These are phyloP conservation scores for Lasioglossum baleicum DNA, from an alignment of 1,140 invertebrate species.

Conservation along the genomic window DNA sequence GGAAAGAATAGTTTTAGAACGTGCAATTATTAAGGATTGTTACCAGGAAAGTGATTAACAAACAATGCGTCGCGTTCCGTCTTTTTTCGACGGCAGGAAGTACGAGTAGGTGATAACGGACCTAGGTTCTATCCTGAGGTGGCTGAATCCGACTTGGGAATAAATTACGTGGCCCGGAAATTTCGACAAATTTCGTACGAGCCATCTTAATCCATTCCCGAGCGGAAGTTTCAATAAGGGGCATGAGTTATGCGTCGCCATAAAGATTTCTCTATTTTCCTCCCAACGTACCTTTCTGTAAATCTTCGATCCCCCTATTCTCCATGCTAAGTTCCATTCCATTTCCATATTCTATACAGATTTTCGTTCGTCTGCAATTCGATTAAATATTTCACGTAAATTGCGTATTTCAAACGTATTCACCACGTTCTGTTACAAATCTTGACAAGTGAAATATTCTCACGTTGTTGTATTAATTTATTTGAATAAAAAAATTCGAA, in stretches of 20 bases:
- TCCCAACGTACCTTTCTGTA: constrained; percentile 42
- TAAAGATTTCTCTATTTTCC: constrained; percentile 70
- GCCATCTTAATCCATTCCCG: constrained; percentile 71
- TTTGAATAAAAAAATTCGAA: too few relatives aligned
- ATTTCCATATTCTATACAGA: not conserved
- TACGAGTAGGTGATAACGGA: constrained; percentile 10
- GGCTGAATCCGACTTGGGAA: constrained; percentile 35
- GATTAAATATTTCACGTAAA: too few relatives aligned
- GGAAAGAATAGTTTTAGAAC: too few relatives aligned
- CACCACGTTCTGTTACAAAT: too few relatives aligned
- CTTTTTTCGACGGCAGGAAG: not conserved
- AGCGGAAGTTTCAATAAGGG: constrained; percentile 71
- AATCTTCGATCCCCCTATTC: constrained; percentile 32
- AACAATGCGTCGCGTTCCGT: too few relatives aligned
- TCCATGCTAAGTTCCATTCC: not conserved
- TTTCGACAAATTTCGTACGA: constrained; percentile 70
- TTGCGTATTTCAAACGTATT: too few relatives aligned
- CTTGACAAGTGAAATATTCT: too few relatives aligned
- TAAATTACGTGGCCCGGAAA: constrained; percentile 66
- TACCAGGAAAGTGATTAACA: not conserved
- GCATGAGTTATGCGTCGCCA: constrained; percentile 69
- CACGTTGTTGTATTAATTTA: too few relatives aligned
- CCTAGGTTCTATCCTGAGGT: constrained; percentile 7
- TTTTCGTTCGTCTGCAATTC: too few relatives aligned
- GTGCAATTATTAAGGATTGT: too few relatives aligned